These are phyloP conservation scores for Sogatella furcifera DNA, from an alignment of 1,140 invertebrate genomes.

Conservation along the genomic window DNA sequence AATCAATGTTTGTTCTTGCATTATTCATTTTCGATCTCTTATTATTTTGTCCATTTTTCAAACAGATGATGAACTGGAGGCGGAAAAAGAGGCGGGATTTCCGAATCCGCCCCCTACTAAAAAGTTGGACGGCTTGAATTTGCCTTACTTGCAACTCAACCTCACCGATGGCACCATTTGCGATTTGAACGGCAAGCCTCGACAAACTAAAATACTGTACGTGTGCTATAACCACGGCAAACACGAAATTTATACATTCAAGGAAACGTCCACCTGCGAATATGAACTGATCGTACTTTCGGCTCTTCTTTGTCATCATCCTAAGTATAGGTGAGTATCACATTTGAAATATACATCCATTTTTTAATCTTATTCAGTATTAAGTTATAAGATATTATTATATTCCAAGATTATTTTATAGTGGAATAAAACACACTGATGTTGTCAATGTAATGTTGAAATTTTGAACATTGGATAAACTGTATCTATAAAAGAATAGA, in stretches of 20 bases:
- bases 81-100: constrained; percentile 11
- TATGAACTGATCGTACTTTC: constrained; percentile 86
- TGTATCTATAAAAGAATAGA: too few species aligned
- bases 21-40: too few species aligned
- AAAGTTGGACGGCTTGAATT: constrained; percentile 73
- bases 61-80: constrained; percentile 21
- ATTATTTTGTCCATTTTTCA: not conserved
- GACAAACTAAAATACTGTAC: constrained; percentile 69
- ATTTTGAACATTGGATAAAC: too few species aligned
- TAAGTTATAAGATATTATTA: too few species aligned
- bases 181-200: constrained; percentile 74
- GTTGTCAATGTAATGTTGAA: too few species aligned
- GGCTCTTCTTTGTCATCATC: constrained; percentile 75
- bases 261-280: constrained; percentile 87
- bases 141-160: constrained; percentile 73
- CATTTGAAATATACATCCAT: too few species aligned
- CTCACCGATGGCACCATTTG: constrained; percentile 72
- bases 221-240: constrained; percentile 77
- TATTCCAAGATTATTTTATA: too few species aligned
- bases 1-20: too few species aligned
- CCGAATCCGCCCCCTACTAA: constrained; percentile 14
- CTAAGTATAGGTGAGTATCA: constrained; percentile 58
- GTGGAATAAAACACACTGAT: too few species aligned
- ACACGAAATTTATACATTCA: constrained; percentile 85
- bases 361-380: too few species aligned